Percentiles rank a stretch among this genome's conserved stretches.
These are phyloP conservation scores for Porites rus DNA, from an alignment of 92 coral and sea anemone genomes.

Conservation along the genomic window DNA sequence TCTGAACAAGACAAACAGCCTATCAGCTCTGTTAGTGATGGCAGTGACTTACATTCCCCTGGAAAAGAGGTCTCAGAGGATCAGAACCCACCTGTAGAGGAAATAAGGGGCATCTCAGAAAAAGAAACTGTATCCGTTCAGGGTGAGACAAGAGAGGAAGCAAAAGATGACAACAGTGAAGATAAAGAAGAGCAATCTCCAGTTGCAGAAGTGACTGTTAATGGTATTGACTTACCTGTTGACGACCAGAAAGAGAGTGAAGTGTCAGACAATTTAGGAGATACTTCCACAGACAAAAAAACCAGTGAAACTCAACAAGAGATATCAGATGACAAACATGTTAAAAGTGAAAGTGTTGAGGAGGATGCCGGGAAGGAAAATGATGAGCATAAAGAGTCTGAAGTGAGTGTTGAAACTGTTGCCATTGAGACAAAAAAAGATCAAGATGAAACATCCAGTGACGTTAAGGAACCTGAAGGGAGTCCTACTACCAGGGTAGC, in stretches of 20 bases:
- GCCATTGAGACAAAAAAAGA: not conserved
- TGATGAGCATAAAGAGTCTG: not conserved
- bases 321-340: not conserved
- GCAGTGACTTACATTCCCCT: not conserved
- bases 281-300: not conserved
- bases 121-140: not conserved
- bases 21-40: slow-evolving; percentile 26
- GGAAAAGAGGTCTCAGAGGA: not conserved
- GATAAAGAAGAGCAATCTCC: not conserved
- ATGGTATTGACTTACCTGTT: slow-evolving; percentile 1
- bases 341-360: not conserved
- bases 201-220: not conserved
- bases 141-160: not conserved
- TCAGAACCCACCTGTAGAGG: not conserved
- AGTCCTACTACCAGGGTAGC: not conserved
- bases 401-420: not conserved
- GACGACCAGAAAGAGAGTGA: not conserved
- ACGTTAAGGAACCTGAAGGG: not conserved
- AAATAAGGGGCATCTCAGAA: slow-evolving; percentile 1
- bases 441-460: not conserved
- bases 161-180: not conserved
- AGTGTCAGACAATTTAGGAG: not conserved
- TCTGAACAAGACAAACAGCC: slow-evolving; percentile 39
- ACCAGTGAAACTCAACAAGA: not conserved
- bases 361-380: slow-evolving; percentile 3